A percentile compares a stretch with the other conserved stretches of the same genome.
Conservation (phyloP, 2,888 invertebrate genomes). For the Nycteola revayana region DNA sequence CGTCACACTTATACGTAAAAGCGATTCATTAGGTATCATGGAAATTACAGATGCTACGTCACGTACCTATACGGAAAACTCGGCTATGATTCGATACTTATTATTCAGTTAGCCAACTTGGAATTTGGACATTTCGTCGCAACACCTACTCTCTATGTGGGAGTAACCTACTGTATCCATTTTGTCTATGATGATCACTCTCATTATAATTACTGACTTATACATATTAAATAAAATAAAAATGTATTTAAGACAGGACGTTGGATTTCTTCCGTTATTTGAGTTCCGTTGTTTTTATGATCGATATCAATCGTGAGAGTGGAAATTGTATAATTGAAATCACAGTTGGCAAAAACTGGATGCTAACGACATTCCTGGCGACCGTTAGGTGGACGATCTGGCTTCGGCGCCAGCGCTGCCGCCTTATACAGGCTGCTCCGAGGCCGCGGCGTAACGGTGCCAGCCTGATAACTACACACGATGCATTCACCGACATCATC, state of each 20-base stretch:
- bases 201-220: not conserved
- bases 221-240: conserved; percentile 11
- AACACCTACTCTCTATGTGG: conserved; percentile 38
- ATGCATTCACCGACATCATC: conserved; percentile 39
- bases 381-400: conserved; percentile 70
- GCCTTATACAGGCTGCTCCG: conserved; percentile 35
- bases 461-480: conserved; percentile 43
- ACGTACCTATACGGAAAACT: conserved; percentile 42
- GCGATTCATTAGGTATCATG: conserved; percentile 59
- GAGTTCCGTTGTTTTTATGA: conserved; percentile 51
- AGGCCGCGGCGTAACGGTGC: conserved; percentile 52
- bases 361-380: conserved; percentile 68
- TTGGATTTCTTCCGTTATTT: conserved; percentile 36
- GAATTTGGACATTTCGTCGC: conserved; percentile 44
- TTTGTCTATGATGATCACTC: conserved; percentile 20
- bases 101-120: conserved; percentile 47
- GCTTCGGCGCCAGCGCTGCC: conserved; percentile 38
- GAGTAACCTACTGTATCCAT: conserved; percentile 39
- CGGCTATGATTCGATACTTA: conserved; percentile 45
- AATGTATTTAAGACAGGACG: conserved; percentile 25
- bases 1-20: conserved; percentile 64
- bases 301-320: conserved; percentile 47
- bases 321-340: conserved; percentile 57
- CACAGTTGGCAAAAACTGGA: conserved; percentile 61
- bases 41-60: conserved; percentile 57